Evolutionary conservation across 1,140 invertebrate genomes (phyloP), one percentile per base, ranked within the genome.

Genomic region (Heliconius hewitsoni): DNA sequence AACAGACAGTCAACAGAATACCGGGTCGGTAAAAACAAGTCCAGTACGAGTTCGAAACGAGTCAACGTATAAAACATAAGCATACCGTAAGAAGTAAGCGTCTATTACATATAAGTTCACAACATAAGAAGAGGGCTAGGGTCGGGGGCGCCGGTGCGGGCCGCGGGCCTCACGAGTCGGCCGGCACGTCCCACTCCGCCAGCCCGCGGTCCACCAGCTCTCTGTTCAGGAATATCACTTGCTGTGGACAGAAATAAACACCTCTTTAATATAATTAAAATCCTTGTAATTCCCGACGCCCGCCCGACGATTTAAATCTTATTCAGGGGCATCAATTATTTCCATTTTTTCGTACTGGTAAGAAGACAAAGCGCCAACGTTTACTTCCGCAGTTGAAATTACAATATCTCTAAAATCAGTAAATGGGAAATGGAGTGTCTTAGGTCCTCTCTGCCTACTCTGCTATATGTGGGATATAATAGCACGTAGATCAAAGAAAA

Each of bases 161-260:
- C 77, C 34, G 34, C 34, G 34, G 34, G 57, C 77, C 83, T 95
- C 91, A 94, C 89, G 91, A 92, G 81, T 95, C 94, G 19, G 89
- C 81, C 74, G 92, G 93, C 66, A 95, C 76, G 74, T 93, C 92
- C 96, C 96, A 96, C 88, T 95, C 95, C 66, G 96, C 96, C 86
- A 95, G 95, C 79, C 96, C 96, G 91, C 96, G 95, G 80, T 96
- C 95, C 82, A 96, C 96, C 83, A 97, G 93, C 90, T 96, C 96
- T 90, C 96, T 94, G 90, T 97, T 97, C 80, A 97, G 94, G 90
- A 96, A 96, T 93, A 96, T 95, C 82, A 96, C 95, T 93, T 96
- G 95, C 96, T 96, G 95, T 42, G 95, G 96, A 86, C 80, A 81
- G 82, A 57, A 80, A 82, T 13, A 82, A 13, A 37, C 52, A 19